Base-by-base conservation (phyloP, 1,140 invertebrate genomes). In the Camponotus floridanus region DNA sequence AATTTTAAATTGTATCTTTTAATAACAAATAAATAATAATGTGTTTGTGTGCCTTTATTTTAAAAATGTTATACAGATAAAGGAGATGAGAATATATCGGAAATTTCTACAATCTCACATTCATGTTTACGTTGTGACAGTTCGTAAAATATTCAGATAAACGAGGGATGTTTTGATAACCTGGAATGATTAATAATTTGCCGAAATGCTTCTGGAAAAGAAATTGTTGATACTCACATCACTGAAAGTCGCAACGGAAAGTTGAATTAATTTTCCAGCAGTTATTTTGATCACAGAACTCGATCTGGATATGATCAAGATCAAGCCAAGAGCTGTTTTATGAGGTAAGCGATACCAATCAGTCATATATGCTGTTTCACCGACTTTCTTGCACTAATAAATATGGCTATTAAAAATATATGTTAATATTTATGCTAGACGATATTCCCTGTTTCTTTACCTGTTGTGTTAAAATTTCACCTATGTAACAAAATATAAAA, bases 401-500 rank as follows among this genome's bases (percentile, higher is more conserved):
- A 71, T 31, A 79, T 39, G 83, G 71, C 2, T 39, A 13, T 67
- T 79, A 79, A 67, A 79, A 21, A 55, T 51, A 31, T 36, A 26
- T 15, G 6, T 84, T 68, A 86, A 68, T 26, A 83, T 68, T 64
- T 86, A 3, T 64, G 1, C 4, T 9, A 68, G 7, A n/a, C 8
- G 1, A 26, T 11, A 39, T 57, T 5, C 15, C 15, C 11, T 45
- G 1, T 15, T 39, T 68, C 3, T 55, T 31, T 89, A 92, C 91
- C 86, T 92, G 76, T 86, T 91, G 76, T 0, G 83, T 87, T 11
- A 92, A 74, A 31, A 90, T 59, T 73, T 92, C 88, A 13, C 89
- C 90, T 48, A 92, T 90, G 13, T 88, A 87, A n/a, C 92, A 92
- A 51, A 91, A 89, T 70, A 92, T 90, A 55, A 91, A 92, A 59